Evolutionary conservation across 2,113 vertebrate species (phyloP), one percentile per base, ranked within the genome.

Genomic region (Paedocypris sp.): DNA sequence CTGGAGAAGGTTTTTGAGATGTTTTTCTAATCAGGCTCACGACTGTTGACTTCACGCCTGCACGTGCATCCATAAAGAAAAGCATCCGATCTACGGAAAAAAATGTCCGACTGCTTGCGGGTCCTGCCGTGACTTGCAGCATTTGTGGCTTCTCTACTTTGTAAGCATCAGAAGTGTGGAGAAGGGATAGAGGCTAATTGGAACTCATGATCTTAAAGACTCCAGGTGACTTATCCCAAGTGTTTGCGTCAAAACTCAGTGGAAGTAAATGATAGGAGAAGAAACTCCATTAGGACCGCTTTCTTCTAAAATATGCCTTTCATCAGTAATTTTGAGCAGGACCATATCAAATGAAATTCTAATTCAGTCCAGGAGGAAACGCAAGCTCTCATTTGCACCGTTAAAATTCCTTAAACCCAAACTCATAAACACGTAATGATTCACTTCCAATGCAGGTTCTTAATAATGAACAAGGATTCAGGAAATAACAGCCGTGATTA

Each of bases 21-120:
- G 56, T 56, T 13, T 13, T 50, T 60, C 9, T 57, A 45, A 66
- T 61, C 49, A 50, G 11, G 54, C 18, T 42, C 50, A 62, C n/a
- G 29, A 4, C 63, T 35, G 26, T 42, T 50, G 50, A 41, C 57
- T 48, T 15, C 15, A 33, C 22, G 18, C 42, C 65, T 25, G 10
- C 32, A 11, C 46, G 54, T 49, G 41, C 39, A 5, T 3, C 3
- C 5, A 12, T 4, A 5, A 47, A 53, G 26, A 52, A 49, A 6
- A 23, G 29, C 29, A 38, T 28, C 10, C 47, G 15, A 31, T 4
- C 11, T n/a, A n/a, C n/a, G n/a, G n/a, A n/a, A n/a, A n/a, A n/a
- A n/a, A n/a, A n/a, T n/a, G n/a, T n/a, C n/a, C n/a, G n/a, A n/a
- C n/a, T n/a, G n/a, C n/a, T n/a, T n/a, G n/a, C n/a, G n/a, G n/a